These are phyloP conservation scores for Tyrannus savana DNA, from an alignment of 2,113 vertebrate genomes.

Conservation along the genomic window DNA sequence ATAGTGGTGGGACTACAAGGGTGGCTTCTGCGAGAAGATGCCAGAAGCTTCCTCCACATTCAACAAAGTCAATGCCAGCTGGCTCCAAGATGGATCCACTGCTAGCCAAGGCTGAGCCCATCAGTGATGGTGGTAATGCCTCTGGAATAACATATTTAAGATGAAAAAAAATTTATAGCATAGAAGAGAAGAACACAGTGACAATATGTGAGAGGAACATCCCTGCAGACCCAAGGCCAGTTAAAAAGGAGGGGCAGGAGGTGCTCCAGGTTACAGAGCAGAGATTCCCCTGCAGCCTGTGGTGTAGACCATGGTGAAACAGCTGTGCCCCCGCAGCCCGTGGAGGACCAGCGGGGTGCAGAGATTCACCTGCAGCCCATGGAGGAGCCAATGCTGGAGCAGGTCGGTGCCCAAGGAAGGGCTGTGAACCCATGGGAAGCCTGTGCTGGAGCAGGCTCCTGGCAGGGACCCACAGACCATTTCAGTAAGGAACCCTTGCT, in stretches of 20 bases:
- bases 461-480: not conserved
- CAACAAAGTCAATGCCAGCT: not conserved
- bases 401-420: not conserved
- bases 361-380: not conserved
- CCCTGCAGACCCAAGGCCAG: not conserved
- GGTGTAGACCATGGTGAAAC: not conserved
- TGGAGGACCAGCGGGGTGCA: not conserved
- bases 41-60: not conserved
- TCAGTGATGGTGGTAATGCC: accelerated
- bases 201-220: not conserved
- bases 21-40: not conserved
- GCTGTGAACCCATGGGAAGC: not conserved
- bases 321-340: not conserved
- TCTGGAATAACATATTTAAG: not conserved
- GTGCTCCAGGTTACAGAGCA: not conserved
- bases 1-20: not conserved
- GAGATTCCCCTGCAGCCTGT: accelerated
- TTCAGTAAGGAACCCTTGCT: too few species aligned
- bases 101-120: not conserved
- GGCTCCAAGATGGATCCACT: accelerated
- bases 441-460: not conserved
- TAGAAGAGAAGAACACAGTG: not conserved
- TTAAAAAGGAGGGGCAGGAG: not conserved
- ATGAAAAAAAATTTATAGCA: not conserved
- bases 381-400: not conserved